Evolutionary conservation across 2,797 vertebrate genomes (phyloP), one percentile per base, ranked within the genome.

Genomic region (Tragelaphus oryx): DNA sequence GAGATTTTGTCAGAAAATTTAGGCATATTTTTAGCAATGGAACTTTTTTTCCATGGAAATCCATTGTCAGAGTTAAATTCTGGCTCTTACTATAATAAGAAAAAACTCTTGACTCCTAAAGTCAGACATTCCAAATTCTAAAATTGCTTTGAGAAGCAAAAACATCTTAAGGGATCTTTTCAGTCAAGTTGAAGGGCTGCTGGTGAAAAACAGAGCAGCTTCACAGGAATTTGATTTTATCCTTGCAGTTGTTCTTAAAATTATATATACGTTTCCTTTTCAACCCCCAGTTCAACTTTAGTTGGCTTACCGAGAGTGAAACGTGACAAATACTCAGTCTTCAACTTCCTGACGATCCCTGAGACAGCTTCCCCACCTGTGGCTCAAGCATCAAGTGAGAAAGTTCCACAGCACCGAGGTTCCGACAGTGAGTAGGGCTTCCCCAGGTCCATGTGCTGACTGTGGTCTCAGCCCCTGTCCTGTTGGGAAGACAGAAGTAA

Each of bases 261-360:
- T 24, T 18, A 62, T 48, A 3, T 71, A 1, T 26, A 33, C 62
- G 57, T 95, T 87, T 96, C 46, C n/a, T 97, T 95, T 95, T 93
- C 50, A 81, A 44, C 76, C 8, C 90, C 0, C 98, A 99, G 99
- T 92, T 99, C 99, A 4, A 98, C 98, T 22, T 8, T 98, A 54
- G 98, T 99, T 75, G 99, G 99, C 28, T 97, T 99, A 82, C 99
- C 99, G 4, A 99, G 99, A 98, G 99, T 99, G 96, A 99, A 99
- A 98, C 98, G 99, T 78, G 99, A 99, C 97, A 99, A 99, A 94
- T 99, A 99, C 92, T 99, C 99, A 0, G 99, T 99, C 68, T 99
- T 99, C 96, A 99, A 99, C 98, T 99, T 99, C 97, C 97, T 99
- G 97, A 99, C 98, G 0, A 44, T 99, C 54, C 28, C 98, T 0